Percentiles rank a stretch among this genome's conserved stretches.
phyloP scores from a whole-genome alignment of 2,113 vertebrate species.

The Vulpes ferrilata region DNA sequence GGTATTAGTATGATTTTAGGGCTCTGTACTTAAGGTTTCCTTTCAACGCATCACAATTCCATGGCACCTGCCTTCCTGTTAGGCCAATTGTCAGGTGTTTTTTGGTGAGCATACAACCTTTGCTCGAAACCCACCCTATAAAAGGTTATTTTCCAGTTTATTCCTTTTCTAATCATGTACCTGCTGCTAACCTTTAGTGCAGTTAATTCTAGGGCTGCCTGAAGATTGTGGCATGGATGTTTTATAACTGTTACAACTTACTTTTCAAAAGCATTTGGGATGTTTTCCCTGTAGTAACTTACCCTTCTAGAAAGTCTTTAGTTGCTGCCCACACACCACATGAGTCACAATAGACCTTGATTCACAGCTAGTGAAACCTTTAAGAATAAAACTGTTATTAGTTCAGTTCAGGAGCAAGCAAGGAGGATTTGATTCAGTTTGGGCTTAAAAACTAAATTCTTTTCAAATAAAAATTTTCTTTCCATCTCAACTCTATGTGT shows the following conservation, averaged over 20 bases:
- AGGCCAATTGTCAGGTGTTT: not conserved
- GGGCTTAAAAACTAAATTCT: constrained; percentile 52
- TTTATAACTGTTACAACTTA: constrained; percentile 62
- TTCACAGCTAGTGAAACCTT: constrained; percentile 71
- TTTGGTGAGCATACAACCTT: not conserved
- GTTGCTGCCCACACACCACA: constrained; percentile 71
- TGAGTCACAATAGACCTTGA: constrained; percentile 76
- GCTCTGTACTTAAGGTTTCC: not conserved
- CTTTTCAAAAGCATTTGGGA: constrained; percentile 67
- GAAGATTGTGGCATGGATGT: constrained; percentile 37
- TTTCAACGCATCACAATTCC: not conserved
- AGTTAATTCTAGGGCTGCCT: constrained; percentile 62
- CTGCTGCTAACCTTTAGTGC: not conserved
- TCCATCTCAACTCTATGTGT: not conserved
- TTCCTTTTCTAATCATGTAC: not conserved
- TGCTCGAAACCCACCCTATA: not conserved
- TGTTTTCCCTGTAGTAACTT: constrained; percentile 78
- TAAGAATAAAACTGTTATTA: constrained; percentile 72
- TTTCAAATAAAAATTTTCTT: not conserved
- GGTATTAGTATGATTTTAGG: not conserved
- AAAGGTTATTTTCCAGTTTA: not conserved
- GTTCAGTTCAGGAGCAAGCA: constrained; percentile 49
- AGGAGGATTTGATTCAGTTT: constrained; percentile 32
- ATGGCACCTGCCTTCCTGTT: not conserved
- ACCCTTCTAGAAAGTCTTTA: constrained; percentile 75